Base-by-base conservation (phyloP, 2,797 vertebrate species). In the Lemur catta region DNA sequence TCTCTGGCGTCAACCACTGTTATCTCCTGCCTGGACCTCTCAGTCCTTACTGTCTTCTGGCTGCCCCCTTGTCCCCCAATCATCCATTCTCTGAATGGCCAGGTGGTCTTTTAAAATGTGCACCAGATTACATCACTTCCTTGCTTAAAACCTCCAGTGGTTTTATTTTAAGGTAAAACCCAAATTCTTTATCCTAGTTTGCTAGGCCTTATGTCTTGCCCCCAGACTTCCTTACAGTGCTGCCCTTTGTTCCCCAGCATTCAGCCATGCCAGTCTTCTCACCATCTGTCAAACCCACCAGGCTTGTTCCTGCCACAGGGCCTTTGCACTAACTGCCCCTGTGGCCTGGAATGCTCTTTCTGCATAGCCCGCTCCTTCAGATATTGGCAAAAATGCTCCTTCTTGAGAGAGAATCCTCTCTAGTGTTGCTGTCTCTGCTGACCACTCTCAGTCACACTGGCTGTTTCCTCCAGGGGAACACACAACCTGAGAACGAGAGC, bases 141-240 rank as follows among this genome's bases (percentile, higher is more conserved):
- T 96, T 79, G 18, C 35, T 87, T 30, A 28, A 50, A 95, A 30
- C 15, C n/a, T 28, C 43, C 18, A 5, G 0, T 81, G 72, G 35
- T 88, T 89, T 84, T 76, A 43, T 91, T 79, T 84, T 43, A 61
- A 97, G 30, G 28, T 84, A 46, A 85, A 43, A 8, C 67, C 28
- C 2, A 6, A 18, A 50, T 8, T 63, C 61, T 14, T 38, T 48
- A 24, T 28, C 48, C 74, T 87, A 1, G 65, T 35, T n/a, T 22
- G 6, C 43, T 57, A 15, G 79, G 61, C 61, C 82, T 50, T 65
- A 7, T 0, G 0, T 10, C 33, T 43, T 50, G 20, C 24, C 15
- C 7, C 12, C 38, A 69, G 1, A 26, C 46, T 89, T 52, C 48
- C 20, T 82, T 84, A 33, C 26, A 2, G 0, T 14, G 26, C 26